These are phyloP conservation scores for Sphaeridia pumilis DNA, from an alignment of 2,888 invertebrate genomes.

Conservation along the genomic window DNA sequence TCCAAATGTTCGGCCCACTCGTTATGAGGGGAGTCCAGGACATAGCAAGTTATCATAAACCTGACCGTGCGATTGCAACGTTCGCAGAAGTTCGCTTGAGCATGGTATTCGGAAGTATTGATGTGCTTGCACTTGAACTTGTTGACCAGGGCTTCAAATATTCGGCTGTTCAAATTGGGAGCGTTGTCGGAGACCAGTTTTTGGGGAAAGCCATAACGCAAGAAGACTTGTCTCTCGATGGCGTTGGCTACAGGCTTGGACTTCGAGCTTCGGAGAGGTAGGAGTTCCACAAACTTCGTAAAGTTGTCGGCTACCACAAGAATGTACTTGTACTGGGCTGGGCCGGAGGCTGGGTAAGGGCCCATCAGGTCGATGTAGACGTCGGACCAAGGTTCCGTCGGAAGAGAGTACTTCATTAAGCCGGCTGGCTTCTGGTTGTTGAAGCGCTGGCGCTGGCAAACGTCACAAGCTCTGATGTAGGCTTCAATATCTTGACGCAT, in stretches of 20 bases:
- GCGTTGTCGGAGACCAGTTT: constrained; percentile 22
- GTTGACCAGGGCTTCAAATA: constrained; percentile 12
- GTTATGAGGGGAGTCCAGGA: neutral
- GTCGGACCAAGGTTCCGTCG: constrained; percentile 11
- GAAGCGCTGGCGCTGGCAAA: constrained; percentile 18
- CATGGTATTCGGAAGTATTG: constrained; percentile 26
- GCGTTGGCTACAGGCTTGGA: constrained; percentile 10
- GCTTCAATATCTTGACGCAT: constrained; percentile 21
- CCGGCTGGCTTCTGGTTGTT: constrained; percentile 1
- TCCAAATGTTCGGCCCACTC: constrained; percentile 20
- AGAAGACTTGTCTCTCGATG: constrained; percentile 20
- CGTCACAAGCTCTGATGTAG: constrained; percentile 17
- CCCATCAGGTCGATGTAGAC: constrained; percentile 18
- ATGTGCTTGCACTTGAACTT: constrained; percentile 16
- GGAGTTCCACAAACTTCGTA: constrained; percentile 22
- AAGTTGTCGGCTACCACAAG: constrained; percentile 24
- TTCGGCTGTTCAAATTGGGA: constrained; percentile 15
- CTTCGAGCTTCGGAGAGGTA: constrained; percentile 20
- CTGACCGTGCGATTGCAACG: constrained; percentile 21
- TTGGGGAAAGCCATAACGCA: constrained; percentile 21
- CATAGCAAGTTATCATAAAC: constrained; percentile 15
- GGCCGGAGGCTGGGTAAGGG: constrained; percentile 7
- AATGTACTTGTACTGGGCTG: constrained; percentile 12
- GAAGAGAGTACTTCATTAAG: neutral
- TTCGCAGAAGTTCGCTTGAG: constrained; percentile 24